These are phyloP conservation scores for Beris morrisii DNA, from an alignment of 2,888 invertebrate species.

Conservation along the genomic window DNA sequence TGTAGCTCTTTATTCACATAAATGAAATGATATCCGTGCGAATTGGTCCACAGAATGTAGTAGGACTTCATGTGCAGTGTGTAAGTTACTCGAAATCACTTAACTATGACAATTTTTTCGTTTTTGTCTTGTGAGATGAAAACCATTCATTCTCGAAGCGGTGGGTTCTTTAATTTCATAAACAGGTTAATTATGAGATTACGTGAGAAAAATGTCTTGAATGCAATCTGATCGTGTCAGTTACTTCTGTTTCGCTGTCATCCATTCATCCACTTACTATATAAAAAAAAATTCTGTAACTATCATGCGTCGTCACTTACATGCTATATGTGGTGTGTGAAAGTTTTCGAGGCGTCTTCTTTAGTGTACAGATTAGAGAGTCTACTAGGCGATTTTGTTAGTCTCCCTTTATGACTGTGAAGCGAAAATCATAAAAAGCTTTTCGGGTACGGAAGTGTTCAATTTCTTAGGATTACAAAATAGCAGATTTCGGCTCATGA, in stretches of 20 bases:
- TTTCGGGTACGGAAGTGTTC: slow-evolving; percentile 27
- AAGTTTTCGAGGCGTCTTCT: too few species aligned
- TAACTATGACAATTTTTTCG: slow-evolving; percentile 37
- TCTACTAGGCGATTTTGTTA: too few species aligned
- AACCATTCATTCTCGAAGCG: slow-evolving; percentile 7
- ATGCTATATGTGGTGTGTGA: too few species aligned
- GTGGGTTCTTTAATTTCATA: slow-evolving; percentile 38
- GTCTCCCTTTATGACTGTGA: too few species aligned
- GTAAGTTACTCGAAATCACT: slow-evolving; percentile 38
- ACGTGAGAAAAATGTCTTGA: slow-evolving; percentile 37
- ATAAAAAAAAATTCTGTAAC: too few species aligned
- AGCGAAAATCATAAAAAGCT: too few species aligned
- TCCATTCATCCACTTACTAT: slow-evolving; percentile 3
- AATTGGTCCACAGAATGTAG: slow-evolving; percentile 26
- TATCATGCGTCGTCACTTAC: too few species aligned
- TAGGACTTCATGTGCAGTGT: slow-evolving; percentile 15
- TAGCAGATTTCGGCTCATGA: slow-evolving; percentile 22
- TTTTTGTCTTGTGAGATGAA: background rate
- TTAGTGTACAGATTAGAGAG: too few species aligned
- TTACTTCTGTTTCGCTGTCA: slow-evolving; percentile 25
- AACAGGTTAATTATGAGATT: slow-evolving; percentile 40
- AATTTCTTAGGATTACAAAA: slow-evolving; percentile 31
- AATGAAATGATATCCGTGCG: slow-evolving; percentile 31
- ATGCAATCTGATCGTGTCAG: slow-evolving; percentile 32
- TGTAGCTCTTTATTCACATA: slow-evolving; percentile 29